Evolutionary conservation across 1,140 invertebrate species (phyloP).

Genomic region (Drosophila sucinea): DNA sequence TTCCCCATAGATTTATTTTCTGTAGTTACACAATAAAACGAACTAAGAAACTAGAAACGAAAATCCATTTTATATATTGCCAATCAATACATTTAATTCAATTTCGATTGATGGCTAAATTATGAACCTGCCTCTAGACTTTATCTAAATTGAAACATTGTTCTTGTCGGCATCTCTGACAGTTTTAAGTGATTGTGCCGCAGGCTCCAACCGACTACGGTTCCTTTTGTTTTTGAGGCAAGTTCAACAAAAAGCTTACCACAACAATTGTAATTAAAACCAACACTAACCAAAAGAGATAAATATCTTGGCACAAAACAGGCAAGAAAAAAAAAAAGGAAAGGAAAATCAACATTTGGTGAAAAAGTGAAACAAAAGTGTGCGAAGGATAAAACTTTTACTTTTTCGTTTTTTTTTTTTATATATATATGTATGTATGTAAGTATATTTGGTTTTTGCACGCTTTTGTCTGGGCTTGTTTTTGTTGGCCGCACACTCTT

Average conservation of each 20-base stretch:
- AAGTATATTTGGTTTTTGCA: conserved; percentile 18
- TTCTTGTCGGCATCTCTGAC: conserved; percentile 2
- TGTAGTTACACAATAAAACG: no score
- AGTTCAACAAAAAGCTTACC: conserved; percentile 50
- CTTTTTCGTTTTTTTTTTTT: conserved; percentile 34
- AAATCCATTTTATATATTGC: no score
- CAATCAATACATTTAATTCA: no score
- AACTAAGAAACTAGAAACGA: no score
- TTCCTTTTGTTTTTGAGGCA: conserved; percentile 19
- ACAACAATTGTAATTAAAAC: conserved; percentile 78
- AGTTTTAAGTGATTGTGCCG: conserved; percentile 26
- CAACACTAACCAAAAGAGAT: conserved; percentile 55
- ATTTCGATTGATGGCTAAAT: not conserved
- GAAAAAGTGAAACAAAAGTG: conserved; percentile 51
- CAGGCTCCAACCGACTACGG: not conserved
- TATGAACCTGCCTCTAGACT: not conserved
- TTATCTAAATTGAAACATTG: no score
- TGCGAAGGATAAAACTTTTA: conserved; percentile 31
- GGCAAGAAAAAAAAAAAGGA: conserved; percentile 15
- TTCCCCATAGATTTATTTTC: no score
- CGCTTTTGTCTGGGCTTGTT: conserved; percentile 36
- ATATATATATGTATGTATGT: not conserved
- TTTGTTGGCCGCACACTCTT: no score
- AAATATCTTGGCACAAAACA: conserved; percentile 55
- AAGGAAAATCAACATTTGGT: conserved; percentile 11